Percentiles rank a stretch among this genome's conserved stretches.
phyloP scores from a whole-genome alignment of 2,888 invertebrate genomes.

The Phrixothrix hirtus region DNA sequence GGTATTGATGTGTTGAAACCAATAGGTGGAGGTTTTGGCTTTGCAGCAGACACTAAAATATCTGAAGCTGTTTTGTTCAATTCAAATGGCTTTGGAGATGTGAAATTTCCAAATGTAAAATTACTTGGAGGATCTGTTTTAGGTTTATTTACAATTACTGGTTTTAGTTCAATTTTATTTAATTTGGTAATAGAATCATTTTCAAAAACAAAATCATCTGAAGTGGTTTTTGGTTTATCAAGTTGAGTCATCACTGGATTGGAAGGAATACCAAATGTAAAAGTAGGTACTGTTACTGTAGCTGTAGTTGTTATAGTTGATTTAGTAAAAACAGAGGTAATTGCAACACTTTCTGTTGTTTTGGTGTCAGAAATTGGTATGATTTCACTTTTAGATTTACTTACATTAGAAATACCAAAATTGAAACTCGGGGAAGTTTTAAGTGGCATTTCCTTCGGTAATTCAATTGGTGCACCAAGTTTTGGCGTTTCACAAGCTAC shows the following conservation, averaged over 20 bases:
- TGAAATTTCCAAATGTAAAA: slow-evolving; percentile 5
- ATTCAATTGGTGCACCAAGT: slow-evolving; percentile 47
- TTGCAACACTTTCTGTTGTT: slow-evolving; percentile 22
- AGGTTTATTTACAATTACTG: too few relatives aligned
- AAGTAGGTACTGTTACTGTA: slow-evolving; percentile 27
- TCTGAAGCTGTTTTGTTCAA: slow-evolving; percentile 15
- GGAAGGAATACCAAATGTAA: slow-evolving; percentile 36
- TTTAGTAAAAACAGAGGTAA: slow-evolving; percentile 3
- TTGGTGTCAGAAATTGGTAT: slow-evolving; percentile 33
- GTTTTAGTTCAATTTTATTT: too few relatives aligned
- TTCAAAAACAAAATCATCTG: too few relatives aligned
- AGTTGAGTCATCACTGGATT: background rate
- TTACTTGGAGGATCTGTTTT: background rate
- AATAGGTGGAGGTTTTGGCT: background rate
- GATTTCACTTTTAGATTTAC: slow-evolving; percentile 3
- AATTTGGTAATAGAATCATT: too few relatives aligned
- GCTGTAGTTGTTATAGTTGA: slow-evolving; percentile 1
- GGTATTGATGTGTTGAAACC: background rate
- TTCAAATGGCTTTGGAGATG: background rate
- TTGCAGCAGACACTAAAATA: background rate
- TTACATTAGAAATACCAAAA: slow-evolving; percentile 55
- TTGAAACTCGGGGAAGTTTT: slow-evolving; percentile 49
- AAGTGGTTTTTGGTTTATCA: too few relatives aligned
- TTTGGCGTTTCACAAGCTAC: slow-evolving; percentile 63
- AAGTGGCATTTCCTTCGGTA: slow-evolving; percentile 30